Conservation (phyloP, 2,797 vertebrate species). For the Darevskia mixta region DNA sequence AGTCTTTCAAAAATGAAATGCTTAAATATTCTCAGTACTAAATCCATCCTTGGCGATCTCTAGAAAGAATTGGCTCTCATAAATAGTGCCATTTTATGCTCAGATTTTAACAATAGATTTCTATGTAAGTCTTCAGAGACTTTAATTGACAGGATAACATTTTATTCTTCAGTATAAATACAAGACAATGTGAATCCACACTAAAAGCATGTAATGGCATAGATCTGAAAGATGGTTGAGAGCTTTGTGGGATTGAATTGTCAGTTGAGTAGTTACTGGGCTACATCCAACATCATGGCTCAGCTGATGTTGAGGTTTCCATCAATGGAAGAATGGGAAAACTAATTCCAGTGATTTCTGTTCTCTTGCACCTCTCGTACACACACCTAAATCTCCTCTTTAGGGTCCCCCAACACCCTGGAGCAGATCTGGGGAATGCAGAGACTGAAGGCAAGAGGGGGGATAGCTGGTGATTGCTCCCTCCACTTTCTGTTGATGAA, state of each 20-base stretch:
- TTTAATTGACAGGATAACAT: neutral
- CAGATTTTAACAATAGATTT: neutral
- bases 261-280: neutral
- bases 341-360: no score
- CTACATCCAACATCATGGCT: no score
- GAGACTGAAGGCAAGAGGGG: no score
- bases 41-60: neutral
- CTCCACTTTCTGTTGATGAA: no score
- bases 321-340: no score
- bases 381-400: no score
- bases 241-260: neutral
- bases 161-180: conserved; percentile 34
- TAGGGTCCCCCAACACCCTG: no score
- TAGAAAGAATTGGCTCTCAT: neutral
- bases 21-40: neutral
- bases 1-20: conserved; percentile 11
- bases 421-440: no score
- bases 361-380: no score
- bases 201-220: neutral
- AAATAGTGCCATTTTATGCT: neutral
- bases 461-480: no score
- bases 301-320: no score
- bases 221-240: neutral
- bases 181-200: neutral
- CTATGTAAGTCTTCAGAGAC: neutral